These are phyloP conservation scores for Pterocles burchelli DNA, from an alignment of 2,113 vertebrate genomes.

Conservation along the genomic window DNA sequence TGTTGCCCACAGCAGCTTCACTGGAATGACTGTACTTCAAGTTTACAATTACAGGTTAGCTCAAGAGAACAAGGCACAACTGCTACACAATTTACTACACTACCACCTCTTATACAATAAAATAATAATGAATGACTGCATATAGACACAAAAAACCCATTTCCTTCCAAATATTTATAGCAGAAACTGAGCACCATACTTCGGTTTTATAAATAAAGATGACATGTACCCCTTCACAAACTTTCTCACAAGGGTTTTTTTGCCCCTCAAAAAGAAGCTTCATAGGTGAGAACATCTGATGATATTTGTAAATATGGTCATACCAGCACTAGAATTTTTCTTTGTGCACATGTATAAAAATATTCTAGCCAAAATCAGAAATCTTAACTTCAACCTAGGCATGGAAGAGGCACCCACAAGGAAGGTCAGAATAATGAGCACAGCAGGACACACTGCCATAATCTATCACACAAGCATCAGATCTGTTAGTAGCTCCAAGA, in stretches of 20 bases:
- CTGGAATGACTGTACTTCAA: neutral
- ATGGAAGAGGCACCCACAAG: neutral
- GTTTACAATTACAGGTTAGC: neutral
- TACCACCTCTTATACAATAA: neutral
- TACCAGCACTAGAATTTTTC: neutral
- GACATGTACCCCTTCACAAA: neutral
- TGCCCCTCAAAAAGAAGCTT: neutral
- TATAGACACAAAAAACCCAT: neutral
- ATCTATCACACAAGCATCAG: neutral
- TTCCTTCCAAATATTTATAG: neutral
- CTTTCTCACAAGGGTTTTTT: neutral
- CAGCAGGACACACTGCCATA: neutral
- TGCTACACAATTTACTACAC: neutral
- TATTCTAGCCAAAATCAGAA: neutral
- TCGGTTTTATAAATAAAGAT: constrained; percentile 9
- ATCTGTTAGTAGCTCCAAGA: neutral
- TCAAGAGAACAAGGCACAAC: constrained; percentile 1
- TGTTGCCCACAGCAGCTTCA: neutral
- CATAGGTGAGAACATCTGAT: neutral
- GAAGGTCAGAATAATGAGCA: neutral
- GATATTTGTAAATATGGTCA: neutral
- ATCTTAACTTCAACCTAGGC: neutral
- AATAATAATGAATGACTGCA: neutral
- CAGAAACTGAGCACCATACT: neutral
- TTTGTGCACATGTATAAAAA: neutral